Evolutionary conservation across 1,140 invertebrate genomes (phyloP), one percentile per base, ranked within the genome.

Genomic region (Pteromalus puparum): DNA sequence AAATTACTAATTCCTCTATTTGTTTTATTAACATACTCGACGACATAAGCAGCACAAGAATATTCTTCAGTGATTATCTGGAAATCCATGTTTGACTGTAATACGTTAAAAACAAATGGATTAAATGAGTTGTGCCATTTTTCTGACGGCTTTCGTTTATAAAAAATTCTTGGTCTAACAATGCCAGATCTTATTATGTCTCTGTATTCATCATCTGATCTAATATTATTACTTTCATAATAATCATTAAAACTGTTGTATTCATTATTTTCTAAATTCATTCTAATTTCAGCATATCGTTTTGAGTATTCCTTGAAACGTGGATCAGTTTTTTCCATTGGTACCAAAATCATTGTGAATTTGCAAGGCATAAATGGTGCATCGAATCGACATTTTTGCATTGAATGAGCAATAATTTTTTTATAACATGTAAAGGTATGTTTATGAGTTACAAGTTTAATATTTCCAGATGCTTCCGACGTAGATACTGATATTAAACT

Each of bases 1-100:
- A 91, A 87, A 86, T 91, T 86, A 80, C 90, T 91, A 13, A 92
- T 84, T 13, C 90, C 90, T 88, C 89, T 86, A 80, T 91, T 91
- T 18, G 81, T 88, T 86, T 92, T 91, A 79, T 91, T 91, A 0
- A 92, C 86, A 85, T 92, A 93, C 68, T 90, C 86, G 10, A 90
- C 87, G 34, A 88, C 86, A 77, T 90, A 91, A 13, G 81, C 79
- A 46, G 89, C 92, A 88, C 90, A 92, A 1, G 90, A 67, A 67
- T 67, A 67, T 67, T 67, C 61, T 67, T 67, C 61, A 67, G 24
- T 21, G 24, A 67, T 67, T 21, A 67, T 67, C 61, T 67, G 61
- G 24, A 67, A 67, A 67, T 67, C 61, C 61, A 73, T 34, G 72
- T 91, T 92, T 0, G 91, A 92, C 83, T 89, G 73, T 12, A 90